Evolutionary conservation across 2,888 invertebrate genomes (phyloP), one percentile per base, ranked within the genome.

Genomic region (Polyommatus icarus): DNA sequence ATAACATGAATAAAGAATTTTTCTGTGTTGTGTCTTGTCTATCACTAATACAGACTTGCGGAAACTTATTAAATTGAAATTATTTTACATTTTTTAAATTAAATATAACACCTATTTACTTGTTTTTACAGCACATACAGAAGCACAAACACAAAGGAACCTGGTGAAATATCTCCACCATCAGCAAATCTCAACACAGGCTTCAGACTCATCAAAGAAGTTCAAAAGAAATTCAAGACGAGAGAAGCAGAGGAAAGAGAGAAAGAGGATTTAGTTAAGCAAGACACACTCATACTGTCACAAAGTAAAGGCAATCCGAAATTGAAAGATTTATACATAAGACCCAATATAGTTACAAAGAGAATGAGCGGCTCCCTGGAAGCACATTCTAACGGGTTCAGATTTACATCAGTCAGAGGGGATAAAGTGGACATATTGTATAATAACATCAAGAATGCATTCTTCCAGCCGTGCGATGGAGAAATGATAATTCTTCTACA

Each of bases 401-500:
- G 99, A 59, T 99, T 99, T 88, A 99, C 99, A 0, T 99, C 99
- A 0, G 98, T 99, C n/a, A 96, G 99, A 84, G 99, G 99, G 6
- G 99, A 99, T 87, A 99, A 99, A 95, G 99, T 99, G 8, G 99
- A 99, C 87, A 99, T 99, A 84, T 94, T 99, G 77, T 99, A 99
- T 91, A 99, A 99, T 94, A 99, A 99, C 91, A 99, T 99, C 83
- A 99, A 99, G 89, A 99, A 99, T 89, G 99, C 99, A 10, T 99
- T 99, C 95, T 99, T 99, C 94, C 99, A 99, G 94, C 99, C 99
- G 0, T 99, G 99, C 87, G 99, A 99, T 88, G 98, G 99, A 80
- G 99, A 99, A 95, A 99, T 99, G 99, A 99, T 99, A 79, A 99
- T 99, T 87, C 94, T 99, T 40, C 95, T 99, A 79, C 99, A 99